Conservation (phyloP, 2,113 vertebrate species). For the Oxyura jamaicensis region DNA sequence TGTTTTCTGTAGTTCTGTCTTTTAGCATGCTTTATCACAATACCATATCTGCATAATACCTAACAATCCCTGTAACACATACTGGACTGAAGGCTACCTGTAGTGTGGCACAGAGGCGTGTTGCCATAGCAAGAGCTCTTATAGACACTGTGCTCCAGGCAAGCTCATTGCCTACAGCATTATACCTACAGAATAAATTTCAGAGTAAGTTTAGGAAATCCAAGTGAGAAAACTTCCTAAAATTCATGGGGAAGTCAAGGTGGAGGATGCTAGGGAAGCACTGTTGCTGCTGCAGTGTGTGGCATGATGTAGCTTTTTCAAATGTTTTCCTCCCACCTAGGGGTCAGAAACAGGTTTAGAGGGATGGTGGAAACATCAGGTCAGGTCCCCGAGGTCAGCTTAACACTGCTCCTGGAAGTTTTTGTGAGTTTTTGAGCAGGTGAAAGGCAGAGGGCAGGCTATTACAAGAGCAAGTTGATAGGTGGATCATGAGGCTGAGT, state of each 20-base stretch:
- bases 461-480: not conserved
- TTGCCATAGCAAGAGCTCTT: not conserved
- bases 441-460: not conserved
- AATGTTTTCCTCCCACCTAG: not conserved
- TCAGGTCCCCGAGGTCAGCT: not conserved
- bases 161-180: accelerated
- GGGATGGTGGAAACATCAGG: not conserved
- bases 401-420: not conserved
- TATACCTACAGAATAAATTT: not conserved
- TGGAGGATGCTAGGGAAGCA: not conserved
- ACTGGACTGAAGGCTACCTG: accelerated
- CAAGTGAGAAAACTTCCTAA: not conserved
- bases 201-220: accelerated
- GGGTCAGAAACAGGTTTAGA: not conserved
- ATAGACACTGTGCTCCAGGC: accelerated
- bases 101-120: accelerated
- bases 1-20: not conserved
- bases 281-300: accelerated
- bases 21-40: not conserved
- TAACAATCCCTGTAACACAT: not conserved
- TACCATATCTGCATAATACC: accelerated
- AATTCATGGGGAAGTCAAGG: accelerated
- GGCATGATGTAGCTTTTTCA: not conserved
- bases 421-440: not conserved
- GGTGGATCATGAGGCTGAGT: accelerated